A percentile compares a stretch with the other conserved stretches of the same genome.
Conservation (phyloP, 2,888 invertebrate genomes). For the Scrobipalpa costella region DNA sequence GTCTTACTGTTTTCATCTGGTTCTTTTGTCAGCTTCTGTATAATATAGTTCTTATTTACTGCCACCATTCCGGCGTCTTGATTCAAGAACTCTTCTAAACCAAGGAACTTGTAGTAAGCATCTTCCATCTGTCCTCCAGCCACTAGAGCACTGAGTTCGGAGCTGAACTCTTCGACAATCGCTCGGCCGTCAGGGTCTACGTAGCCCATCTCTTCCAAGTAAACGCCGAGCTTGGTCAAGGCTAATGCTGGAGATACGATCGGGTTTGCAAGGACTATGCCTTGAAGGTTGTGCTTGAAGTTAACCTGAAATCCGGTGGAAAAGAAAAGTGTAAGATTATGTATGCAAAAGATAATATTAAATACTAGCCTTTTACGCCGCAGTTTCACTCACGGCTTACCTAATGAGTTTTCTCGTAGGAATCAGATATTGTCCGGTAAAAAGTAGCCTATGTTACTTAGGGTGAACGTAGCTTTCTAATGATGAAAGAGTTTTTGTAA, state of each 20-base stretch:
- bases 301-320: constrained; percentile 31
- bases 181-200: constrained; percentile 84
- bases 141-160: constrained; percentile 72
- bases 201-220: constrained; percentile 80
- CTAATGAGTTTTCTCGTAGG: no score
- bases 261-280: constrained; percentile 90
- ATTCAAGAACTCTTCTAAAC: constrained; percentile 82
- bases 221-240: constrained; percentile 65
- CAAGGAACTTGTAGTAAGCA: constrained; percentile 83
- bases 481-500: no score
- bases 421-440: no score
- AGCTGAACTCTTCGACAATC: constrained; percentile 78
- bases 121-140: constrained; percentile 71
- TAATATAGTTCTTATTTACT: constrained; percentile 82
- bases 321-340: no score
- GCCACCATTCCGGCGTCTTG: constrained; percentile 83
- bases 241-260: constrained; percentile 87
- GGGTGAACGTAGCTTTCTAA: no score
- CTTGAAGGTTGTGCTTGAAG: constrained; percentile 84
- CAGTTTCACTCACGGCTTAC: no score
- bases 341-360: no score
- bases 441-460: no score
- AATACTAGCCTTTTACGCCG: no score
- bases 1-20: neutral
- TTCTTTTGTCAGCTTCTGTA: constrained; percentile 55